phyloP scores from a whole-genome alignment of 2,113 vertebrate species.

The Alethe castanea region DNA sequence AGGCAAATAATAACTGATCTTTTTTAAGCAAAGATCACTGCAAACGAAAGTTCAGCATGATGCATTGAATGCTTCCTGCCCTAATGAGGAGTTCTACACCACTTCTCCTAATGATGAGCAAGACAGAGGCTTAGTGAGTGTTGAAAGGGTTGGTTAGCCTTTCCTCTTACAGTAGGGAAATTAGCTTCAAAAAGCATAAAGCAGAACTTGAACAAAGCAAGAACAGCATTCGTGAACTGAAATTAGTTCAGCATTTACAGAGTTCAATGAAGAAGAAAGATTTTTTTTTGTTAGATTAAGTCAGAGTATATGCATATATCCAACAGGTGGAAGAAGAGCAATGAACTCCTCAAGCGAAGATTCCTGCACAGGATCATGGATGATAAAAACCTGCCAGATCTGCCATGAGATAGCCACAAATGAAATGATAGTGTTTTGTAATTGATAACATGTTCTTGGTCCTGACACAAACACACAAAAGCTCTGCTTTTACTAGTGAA shows the following conservation, averaged over 20 bases:
- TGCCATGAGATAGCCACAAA: background rate
- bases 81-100: slow-evolving; percentile 39
- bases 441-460: background rate
- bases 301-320: background rate
- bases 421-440: background rate
- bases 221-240: background rate
- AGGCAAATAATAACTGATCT: slow-evolving; percentile 46
- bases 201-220: slow-evolving; percentile 29
- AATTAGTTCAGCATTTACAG: slow-evolving; percentile 13
- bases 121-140: background rate
- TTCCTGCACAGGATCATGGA: background rate
- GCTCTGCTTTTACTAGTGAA: background rate
- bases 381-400: background rate
- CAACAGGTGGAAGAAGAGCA: background rate
- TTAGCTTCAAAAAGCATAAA: background rate
- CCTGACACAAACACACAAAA: background rate
- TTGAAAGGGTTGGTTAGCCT: slow-evolving; percentile 13
- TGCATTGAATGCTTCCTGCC: slow-evolving; percentile 4
- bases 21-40: slow-evolving; percentile 18
- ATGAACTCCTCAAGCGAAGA: background rate
- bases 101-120: background rate
- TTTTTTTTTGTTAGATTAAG: background rate
- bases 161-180: background rate
- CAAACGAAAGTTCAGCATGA: slow-evolving; percentile 39
- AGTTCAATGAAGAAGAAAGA: background rate